A percentile compares a stretch with the other conserved stretches of the same genome.
Evolutionary conservation across 1,140 invertebrate genomes (phyloP).

Genomic region (Macrobrachium rosenbergii): DNA sequence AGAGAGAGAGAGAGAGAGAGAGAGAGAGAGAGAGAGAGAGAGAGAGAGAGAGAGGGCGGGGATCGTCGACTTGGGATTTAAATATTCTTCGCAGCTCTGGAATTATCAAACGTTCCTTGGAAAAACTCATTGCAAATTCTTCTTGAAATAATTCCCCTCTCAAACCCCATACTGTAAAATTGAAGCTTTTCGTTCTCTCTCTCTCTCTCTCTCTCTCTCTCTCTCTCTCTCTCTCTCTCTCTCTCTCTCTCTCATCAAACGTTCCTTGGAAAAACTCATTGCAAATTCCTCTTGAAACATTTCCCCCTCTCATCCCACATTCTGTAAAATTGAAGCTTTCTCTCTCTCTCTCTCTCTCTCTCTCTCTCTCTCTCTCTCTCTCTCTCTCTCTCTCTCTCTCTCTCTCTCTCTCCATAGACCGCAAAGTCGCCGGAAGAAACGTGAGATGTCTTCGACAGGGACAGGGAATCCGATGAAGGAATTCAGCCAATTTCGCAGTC

Average conservation of each 20-base stretch:
- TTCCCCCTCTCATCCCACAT: too few species aligned
- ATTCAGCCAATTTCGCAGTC: background rate
- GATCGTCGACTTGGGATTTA: too few species aligned
- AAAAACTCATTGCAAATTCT: background rate
- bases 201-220: background rate
- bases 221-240: background rate
- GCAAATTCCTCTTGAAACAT: background rate
- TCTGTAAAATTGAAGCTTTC: too few species aligned
- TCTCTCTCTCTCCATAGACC: background rate
- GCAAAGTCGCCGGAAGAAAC: background rate
- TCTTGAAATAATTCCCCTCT: background rate
- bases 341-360: conserved; percentile 21
- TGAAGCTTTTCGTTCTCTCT: background rate
- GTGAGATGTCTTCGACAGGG: background rate
- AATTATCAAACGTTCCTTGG: background rate
- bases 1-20: too few species aligned
- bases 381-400: background rate
- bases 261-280: background rate
- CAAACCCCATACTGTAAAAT: too few species aligned
- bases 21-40: too few species aligned
- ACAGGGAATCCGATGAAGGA: background rate
- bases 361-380: background rate
- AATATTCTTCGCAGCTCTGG: background rate
- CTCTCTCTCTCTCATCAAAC: background rate
- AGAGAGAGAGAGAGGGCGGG: too few species aligned